These are phyloP conservation scores for Meteorus cinctellus DNA, from an alignment of 2,888 invertebrate species.

Conservation along the genomic window DNA sequence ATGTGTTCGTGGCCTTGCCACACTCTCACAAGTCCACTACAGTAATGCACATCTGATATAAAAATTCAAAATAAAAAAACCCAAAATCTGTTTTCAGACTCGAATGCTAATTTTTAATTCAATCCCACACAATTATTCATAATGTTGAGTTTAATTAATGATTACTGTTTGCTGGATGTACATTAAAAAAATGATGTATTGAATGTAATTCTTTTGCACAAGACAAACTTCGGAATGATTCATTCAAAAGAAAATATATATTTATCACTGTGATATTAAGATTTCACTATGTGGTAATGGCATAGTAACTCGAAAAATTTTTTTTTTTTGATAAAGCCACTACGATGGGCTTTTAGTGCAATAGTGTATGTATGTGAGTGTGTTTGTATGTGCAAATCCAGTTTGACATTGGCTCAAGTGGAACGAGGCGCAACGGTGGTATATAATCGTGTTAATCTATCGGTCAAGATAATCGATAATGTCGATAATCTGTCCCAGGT, in stretches of 20 bases:
- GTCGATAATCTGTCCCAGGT: slow-evolving; percentile 69
- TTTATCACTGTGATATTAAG: not conserved
- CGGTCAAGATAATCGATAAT: slow-evolving; percentile 71
- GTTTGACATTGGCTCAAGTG: slow-evolving; percentile 71
- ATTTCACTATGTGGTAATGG: not conserved
- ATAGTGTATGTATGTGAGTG: not conserved
- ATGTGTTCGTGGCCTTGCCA: not conserved
- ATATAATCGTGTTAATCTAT: slow-evolving; percentile 70
- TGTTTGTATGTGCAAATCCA: slow-evolving; percentile 58
- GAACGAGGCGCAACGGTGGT: slow-evolving; percentile 60
- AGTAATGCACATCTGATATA: slow-evolving; percentile 11
- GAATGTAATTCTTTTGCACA: not conserved
- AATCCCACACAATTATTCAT: not conserved
- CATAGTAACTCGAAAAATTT: slow-evolving; percentile 33
- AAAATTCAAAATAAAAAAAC: not conserved
- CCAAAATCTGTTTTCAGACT: not conserved
- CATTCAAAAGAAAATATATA: not conserved
- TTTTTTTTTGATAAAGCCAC: slow-evolving; percentile 14
- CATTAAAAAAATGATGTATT: not conserved
- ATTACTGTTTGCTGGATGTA: not conserved
- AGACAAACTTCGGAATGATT: not conserved
- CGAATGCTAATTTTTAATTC: not conserved
- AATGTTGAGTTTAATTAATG: not conserved
- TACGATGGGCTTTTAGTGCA: not conserved
- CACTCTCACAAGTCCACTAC: not conserved